Conservation (phyloP, 2,797 vertebrate species). For the Limnodromus scolopaceus region DNA sequence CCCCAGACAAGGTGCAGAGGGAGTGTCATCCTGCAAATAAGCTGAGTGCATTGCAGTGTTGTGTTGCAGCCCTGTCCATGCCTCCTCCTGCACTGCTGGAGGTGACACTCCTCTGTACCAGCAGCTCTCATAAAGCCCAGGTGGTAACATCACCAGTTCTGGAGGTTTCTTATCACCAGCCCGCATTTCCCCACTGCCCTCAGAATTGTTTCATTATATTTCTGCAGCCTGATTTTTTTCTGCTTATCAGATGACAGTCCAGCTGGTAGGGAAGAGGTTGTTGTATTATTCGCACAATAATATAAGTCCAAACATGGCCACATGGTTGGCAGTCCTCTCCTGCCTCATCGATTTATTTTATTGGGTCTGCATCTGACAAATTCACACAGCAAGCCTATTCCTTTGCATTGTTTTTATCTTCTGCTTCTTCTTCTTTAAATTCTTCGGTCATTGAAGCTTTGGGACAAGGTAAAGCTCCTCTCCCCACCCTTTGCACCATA, state of each 20-base stretch:
- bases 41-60: accelerated
- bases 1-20: not conserved
- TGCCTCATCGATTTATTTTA: not conserved
- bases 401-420: not conserved
- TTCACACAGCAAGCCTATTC: not conserved
- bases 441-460: not conserved
- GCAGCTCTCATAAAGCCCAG: not conserved
- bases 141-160: not conserved
- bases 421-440: not conserved
- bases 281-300: not conserved
- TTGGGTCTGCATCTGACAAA: not conserved
- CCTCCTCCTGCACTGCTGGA: not conserved
- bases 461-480: not conserved
- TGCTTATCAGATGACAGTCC: not conserved
- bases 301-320: accelerated
- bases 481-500: not conserved
- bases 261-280: not conserved
- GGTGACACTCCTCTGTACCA: not conserved
- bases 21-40: accelerated
- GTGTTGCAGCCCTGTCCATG: accelerated
- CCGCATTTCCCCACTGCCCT: not conserved
- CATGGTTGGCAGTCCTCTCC: not conserved
- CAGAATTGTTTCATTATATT: not conserved
- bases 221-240: not conserved
- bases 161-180: not conserved